Evolutionary conservation across 2,888 invertebrate genomes (phyloP), one percentile per base, ranked within the genome.

Genomic region (Aporophyla nigra): DNA sequence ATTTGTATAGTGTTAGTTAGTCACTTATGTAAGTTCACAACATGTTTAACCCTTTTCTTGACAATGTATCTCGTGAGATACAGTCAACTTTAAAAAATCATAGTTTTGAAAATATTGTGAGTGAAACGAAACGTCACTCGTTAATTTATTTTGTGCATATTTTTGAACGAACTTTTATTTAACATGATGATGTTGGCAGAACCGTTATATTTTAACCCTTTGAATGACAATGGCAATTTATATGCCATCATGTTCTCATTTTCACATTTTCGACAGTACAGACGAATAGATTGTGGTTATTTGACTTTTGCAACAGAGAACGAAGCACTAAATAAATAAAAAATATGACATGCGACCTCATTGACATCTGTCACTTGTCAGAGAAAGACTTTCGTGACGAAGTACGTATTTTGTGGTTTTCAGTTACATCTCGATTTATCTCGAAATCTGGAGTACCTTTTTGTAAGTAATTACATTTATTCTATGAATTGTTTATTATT

Each of bases 321-420:
- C 58, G 58, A 70, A 70, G 58, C 69, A 70, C 58, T 70, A 70
- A 70, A 70, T 70, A 58, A 59, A 69, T 69, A 58, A 70, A 70
- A 70, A 70, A 70, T 70, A 70, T 70, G 69, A 70, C 69, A 46
- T 70, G 69, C 69, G 46, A 70, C 69, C 69, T 70, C 69, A 70
- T 70, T 70, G 69, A 70, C 58, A 70, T 70, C 69, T 70, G 69
- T 70, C 69, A 62, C 33, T 61, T 40, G 33, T 61, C 61, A 61
- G 61, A 40, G 61, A 61, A 51, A 65, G 65, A 65, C 65, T 65
- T n/a, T n/a, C 49, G 49, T 46, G 66, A 65, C 66, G 66, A 67
- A 53, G 53, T 67, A 53, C 66, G 66, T 67, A 67, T 67, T 68
- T 68, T 68, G 54, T 66, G 51, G 66, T 68, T 68, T 68, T 68